These are phyloP conservation scores for Phenganax stokvisi DNA, from an alignment of 92 coral and sea anemone species.

Conservation along the genomic window DNA sequence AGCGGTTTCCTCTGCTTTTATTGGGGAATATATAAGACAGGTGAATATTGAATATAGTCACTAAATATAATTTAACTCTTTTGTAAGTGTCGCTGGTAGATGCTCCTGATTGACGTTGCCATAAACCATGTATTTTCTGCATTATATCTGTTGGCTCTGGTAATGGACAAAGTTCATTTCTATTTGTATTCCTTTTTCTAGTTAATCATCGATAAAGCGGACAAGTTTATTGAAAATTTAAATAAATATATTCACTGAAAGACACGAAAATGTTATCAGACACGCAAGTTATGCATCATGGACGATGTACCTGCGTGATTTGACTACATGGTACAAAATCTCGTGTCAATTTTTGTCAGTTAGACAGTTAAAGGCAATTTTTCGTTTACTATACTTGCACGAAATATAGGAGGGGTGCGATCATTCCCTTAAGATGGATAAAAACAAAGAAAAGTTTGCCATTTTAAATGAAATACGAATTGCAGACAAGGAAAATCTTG, in stretches of 20 bases:
- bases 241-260: background rate
- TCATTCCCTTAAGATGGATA: background rate
- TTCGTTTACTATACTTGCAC: no score
- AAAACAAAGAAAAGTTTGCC: background rate
- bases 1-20: no score
- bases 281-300: no score
- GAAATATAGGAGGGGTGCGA: background rate
- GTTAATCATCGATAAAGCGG: conserved; percentile 20
- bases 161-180: background rate
- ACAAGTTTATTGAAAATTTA: conserved; percentile 14
- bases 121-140: background rate
- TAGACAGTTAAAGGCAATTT: no score
- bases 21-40: no score
- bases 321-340: no score
- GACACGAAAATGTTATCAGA: background rate
- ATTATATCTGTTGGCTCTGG: background rate
- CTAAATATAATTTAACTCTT: no score
- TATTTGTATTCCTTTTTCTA: background rate
- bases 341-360: no score
- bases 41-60: no score
- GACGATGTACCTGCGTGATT: no score
- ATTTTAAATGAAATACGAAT: background rate
- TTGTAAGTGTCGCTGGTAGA: no score
- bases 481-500: background rate
- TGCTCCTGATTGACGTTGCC: background rate